These are phyloP conservation scores for Hyles vespertilio DNA, from an alignment of 1,140 invertebrate genomes.

Conservation along the genomic window DNA sequence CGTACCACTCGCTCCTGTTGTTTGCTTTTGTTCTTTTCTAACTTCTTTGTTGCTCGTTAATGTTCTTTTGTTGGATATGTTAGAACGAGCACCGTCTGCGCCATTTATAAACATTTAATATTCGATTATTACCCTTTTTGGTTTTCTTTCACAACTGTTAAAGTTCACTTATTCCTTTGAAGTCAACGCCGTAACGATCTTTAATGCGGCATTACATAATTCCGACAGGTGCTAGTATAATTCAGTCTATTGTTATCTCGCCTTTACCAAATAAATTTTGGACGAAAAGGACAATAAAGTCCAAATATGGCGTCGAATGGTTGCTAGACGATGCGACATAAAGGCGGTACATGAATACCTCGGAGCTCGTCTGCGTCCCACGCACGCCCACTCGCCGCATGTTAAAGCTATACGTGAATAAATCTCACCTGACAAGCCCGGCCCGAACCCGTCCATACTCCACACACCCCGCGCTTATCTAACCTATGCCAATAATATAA, in stretches of 20 bases:
- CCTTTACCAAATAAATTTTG: constrained; percentile 34
- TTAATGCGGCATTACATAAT: constrained; percentile 15
- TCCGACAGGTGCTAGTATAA: constrained; percentile 23
- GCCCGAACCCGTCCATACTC: constrained; percentile 26
- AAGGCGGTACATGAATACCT: constrained; percentile 40
- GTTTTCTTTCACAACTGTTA: constrained; percentile 24
- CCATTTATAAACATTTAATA: constrained; percentile 61
- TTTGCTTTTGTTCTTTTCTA: constrained; percentile 69
- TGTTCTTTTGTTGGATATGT: constrained; percentile 62
- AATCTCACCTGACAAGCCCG: constrained; percentile 58
- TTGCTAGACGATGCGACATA: constrained; percentile 41
- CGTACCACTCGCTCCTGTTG: constrained; percentile 51
- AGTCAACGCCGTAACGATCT: too few relatives aligned
- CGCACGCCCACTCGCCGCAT: constrained; percentile 49
- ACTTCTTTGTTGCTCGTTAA: constrained; percentile 62
- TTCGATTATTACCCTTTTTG: constrained; percentile 42
- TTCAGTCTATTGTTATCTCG: constrained; percentile 27
- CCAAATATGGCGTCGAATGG: constrained; percentile 45
- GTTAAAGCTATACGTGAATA: constrained; percentile 46
- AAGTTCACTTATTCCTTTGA: constrained; percentile 1
- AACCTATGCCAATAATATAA: constrained; percentile 15
- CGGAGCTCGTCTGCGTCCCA: constrained; percentile 41
- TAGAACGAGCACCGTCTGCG: constrained; percentile 41
- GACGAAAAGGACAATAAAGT: constrained; percentile 44
- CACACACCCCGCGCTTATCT: constrained; percentile 19